Evolutionary conservation across 2,888 invertebrate species (phyloP), one percentile per base, ranked within the genome.

Genomic region (Hypena proboscidalis): DNA sequence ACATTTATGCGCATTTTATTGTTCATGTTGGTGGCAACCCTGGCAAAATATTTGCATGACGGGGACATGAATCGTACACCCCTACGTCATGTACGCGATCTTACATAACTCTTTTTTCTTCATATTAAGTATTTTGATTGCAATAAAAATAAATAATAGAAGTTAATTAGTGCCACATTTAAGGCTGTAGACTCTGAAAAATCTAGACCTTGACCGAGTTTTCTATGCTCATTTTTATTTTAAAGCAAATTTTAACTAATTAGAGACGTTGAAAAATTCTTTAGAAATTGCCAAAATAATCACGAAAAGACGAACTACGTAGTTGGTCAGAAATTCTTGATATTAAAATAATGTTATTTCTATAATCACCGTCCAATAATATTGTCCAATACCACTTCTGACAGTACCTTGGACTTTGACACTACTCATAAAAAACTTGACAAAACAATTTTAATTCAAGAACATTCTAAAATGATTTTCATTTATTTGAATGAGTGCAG

Each of bases 1-100:
- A 36, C 15, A 40, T 54, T 58, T 49, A 61, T 41, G 20, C 17
- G 15, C 23, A 20, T 54, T 40, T 47, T 45, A 33, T 47, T 47
- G 38, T 49, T 47, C 30, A 21, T 37, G 31, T 39, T 47, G 25
- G 30, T 45, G 31, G 29, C 32, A 45, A 41, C 34, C 29, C 31
- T 46, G 9, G 36, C 25, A 29, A 29, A 13, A 47, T 21, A 44
- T 46, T 47, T 57, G 13, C 35, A 36, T 64, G 27, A 29, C 41
- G 19, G 30, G 29, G 30, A 11, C 13, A 19, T 48, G 38, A 21
- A 23, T 21, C 20, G 15, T 23, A 32, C 11, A 25, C 11, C 36
- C 42, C 40, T 37, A 42, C 41, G 4, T 30, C 9, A 11, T 40
- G 38, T 37, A 42, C 41, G 4, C 27, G 8, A 11, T 26, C 3